Conservation (phyloP, 2,797 vertebrate species). For the Hippocampus kuda region DNA sequence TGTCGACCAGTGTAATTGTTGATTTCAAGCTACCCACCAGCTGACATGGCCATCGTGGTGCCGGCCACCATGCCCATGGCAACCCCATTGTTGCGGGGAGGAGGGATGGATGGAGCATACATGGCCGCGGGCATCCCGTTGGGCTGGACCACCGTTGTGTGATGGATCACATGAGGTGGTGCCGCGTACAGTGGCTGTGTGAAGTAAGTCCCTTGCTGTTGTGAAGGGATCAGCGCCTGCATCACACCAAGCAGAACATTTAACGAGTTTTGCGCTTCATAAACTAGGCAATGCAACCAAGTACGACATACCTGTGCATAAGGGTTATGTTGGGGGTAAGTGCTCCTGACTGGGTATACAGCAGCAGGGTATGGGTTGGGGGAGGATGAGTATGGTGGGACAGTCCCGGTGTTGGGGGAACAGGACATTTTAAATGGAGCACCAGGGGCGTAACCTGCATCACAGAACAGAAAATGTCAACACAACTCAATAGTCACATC, state of each 20-base stretch:
- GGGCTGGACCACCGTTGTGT: constrained; percentile 98
- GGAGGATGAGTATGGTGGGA: constrained; percentile 88
- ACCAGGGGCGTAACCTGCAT: constrained; percentile 84
- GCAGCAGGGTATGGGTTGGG: constrained; percentile 86
- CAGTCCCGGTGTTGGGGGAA: constrained; percentile 86
- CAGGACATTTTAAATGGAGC: constrained; percentile 97
- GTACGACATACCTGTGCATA: constrained; percentile 81
- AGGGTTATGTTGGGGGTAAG: constrained; percentile 92
- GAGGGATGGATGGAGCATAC: constrained; percentile 80
- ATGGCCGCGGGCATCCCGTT: constrained; percentile 95
- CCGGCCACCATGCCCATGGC: constrained; percentile 97
- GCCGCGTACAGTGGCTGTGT: constrained; percentile 95
- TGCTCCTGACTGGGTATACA: constrained; percentile 90
- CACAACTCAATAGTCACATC: not conserved
- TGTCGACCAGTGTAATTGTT: too few species aligned
- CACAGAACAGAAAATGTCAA: not conserved
- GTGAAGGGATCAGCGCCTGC: constrained; percentile 51
- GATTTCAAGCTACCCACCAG: constrained; percentile 65
- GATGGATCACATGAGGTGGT: constrained; percentile 96
- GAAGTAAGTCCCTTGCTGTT: constrained; percentile 92
- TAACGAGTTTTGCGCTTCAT: not conserved
- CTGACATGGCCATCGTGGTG: constrained; percentile 98
- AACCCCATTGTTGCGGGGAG: constrained; percentile 76
- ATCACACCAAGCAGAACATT: not conserved
- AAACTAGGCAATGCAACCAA: not conserved